These are phyloP conservation scores for Hirtodrosophila cameraria DNA, from an alignment of 2,888 invertebrate genomes.

Conservation along the genomic window DNA sequence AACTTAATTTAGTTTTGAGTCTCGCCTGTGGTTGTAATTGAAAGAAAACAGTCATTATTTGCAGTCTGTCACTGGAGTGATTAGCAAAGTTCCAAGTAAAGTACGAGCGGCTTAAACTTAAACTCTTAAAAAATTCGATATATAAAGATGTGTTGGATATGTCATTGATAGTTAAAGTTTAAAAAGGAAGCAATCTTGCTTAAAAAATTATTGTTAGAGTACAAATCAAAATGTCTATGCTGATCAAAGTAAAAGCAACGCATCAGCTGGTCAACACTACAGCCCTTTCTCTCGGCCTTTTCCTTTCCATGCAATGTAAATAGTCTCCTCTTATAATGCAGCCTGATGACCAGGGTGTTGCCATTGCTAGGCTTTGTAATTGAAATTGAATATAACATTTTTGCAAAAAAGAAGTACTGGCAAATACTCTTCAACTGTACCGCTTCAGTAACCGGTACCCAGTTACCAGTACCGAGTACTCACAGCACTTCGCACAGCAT, in stretches of 20 bases:
- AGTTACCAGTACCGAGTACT: slow-evolving; percentile 3
- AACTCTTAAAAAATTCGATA: not conserved
- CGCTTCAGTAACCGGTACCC: slow-evolving; percentile 16
- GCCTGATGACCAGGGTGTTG: not conserved
- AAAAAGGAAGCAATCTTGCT: slow-evolving; percentile 19
- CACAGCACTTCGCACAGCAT: not conserved
- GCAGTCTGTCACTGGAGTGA: too few relatives aligned
- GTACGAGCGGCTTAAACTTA: too few relatives aligned
- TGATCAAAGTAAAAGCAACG: slow-evolving; percentile 23
- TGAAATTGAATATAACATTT: slow-evolving; percentile 71
- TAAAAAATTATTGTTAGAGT: slow-evolving; percentile 31
- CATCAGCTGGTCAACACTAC: slow-evolving; percentile 11
- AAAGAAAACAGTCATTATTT: too few relatives aligned
- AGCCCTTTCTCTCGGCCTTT: not conserved
- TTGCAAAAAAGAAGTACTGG: slow-evolving; percentile 26
- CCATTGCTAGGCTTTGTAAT: slow-evolving; percentile 55
- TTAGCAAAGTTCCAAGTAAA: too few relatives aligned
- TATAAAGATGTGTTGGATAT: not conserved
- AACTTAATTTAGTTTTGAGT: too few relatives aligned
- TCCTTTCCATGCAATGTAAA: not conserved
- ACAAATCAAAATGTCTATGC: slow-evolving; percentile 11
- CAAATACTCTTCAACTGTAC: slow-evolving; percentile 35
- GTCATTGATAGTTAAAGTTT: slow-evolving; percentile 4
- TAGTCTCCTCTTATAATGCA: too few relatives aligned
- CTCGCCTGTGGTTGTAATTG: too few relatives aligned